Base-by-base conservation (phyloP, 35 echinoderm and acorn worm species). In the Eucidaris tribuloides region DNA sequence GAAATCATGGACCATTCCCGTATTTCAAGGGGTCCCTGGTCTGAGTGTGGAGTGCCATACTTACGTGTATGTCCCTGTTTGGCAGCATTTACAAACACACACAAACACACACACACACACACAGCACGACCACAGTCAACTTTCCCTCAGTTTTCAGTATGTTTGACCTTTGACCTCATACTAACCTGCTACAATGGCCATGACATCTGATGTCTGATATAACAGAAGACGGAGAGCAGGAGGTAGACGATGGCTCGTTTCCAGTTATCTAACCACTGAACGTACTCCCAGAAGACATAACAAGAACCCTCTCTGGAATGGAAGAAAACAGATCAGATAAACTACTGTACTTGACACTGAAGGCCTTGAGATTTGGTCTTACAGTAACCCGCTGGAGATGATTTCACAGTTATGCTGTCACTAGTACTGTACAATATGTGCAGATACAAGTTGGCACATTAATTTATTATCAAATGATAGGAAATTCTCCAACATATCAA, bases 201-300 rank as follows among this genome's bases (percentile, higher is more conserved):
- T 42, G 24, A 40, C 1, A 32, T 74, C 24, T 9, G 15, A 44
- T 74, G 41, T 17, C 9, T 74, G 68, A 74, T 74, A 23, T 74
- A 74, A 74, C 68, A 74, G 68, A 74, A 74, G 36, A 74, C 68
- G 14, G 68, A 74, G 4, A 74, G 40, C 7, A 74, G 34, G 37
- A 74, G 68, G 37, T 74, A 74, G 2, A 74, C 14, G 24, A 74
- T 74, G 14, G 68, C 68, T 22, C 68, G 38, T 36, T 74, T 74
- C 68, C 68, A 74, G 34, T 74, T 74, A n/a, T 74, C 68, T 44
- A 74, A 44, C 68, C 68, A 74, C 9, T 38, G 24, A 14, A 74
- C 44, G 44, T 74, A 74, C 68, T 74, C 68, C 68, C 68, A 74
- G 68, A 35, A 74, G 29, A 74, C 68, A 74, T 2, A 74, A 25